phyloP scores from a whole-genome alignment of 2,888 invertebrate genomes.

The Macrophya alboannulata region DNA sequence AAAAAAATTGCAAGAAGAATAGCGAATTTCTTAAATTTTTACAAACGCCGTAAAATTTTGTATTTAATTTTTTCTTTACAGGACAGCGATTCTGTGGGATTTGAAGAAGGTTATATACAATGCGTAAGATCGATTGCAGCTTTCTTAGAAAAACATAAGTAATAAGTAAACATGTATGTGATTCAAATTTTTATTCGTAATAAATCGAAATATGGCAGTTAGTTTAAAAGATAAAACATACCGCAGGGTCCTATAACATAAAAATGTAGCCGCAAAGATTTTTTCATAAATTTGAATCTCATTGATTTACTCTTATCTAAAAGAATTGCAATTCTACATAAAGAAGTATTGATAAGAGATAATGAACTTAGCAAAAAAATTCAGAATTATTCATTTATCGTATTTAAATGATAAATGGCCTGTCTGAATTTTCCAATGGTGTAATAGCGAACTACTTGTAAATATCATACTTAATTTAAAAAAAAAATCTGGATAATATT shows the following conservation, averaged over 20 bases:
- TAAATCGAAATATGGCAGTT: neutral
- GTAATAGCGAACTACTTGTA: neutral
- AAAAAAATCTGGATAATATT: neutral
- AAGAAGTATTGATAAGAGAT: neutral
- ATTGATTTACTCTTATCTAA: neutral
- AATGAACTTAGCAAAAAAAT: neutral
- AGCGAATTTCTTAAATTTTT: neutral
- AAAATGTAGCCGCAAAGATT: neutral
- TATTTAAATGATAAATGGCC: neutral
- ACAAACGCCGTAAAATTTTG: conserved; percentile 11
- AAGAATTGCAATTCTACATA: neutral
- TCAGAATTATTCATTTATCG: neutral
- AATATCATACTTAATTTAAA: no score
- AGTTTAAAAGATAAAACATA: neutral
- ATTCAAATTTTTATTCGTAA: conserved; percentile 4
- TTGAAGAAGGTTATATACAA: conserved; percentile 90
- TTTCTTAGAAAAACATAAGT: conserved; percentile 82
- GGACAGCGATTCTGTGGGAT: conserved; percentile 86
- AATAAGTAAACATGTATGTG: conserved; percentile 5
- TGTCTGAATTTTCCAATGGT: neutral
- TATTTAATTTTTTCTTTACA: conserved; percentile 72
- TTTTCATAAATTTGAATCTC: neutral
- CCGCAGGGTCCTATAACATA: neutral
- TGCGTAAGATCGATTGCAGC: conserved; percentile 86
- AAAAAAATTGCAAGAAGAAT: neutral